Conservation (phyloP, 2,888 invertebrate species). For the Bedellia somnulentella region DNA sequence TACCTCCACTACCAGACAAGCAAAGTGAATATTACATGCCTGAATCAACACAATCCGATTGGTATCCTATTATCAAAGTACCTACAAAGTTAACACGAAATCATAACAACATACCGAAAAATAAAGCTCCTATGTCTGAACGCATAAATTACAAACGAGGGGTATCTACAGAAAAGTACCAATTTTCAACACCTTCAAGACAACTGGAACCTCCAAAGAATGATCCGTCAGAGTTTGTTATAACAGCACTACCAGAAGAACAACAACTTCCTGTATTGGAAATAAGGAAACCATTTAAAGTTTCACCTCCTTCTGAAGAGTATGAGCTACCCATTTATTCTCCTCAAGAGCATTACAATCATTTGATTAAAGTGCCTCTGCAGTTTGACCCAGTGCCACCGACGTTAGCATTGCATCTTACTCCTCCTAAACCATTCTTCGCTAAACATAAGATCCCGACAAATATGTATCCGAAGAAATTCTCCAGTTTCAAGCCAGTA, state of each 20-base stretch:
- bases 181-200: constrained; percentile 27
- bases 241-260: not conserved
- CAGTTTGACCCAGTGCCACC: constrained; percentile 19
- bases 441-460: constrained; percentile 52
- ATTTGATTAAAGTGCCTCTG: constrained; percentile 9
- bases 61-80: constrained; percentile 39
- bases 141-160: not conserved
- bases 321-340: constrained; percentile 37
- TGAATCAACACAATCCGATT: constrained; percentile 29
- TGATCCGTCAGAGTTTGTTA: not conserved
- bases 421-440: constrained; percentile 21
- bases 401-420: constrained; percentile 25
- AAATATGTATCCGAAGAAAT: constrained; percentile 62
- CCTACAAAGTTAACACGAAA: no score
- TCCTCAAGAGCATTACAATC: constrained; percentile 21
- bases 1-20: constrained; percentile 29
- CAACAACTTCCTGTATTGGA: constrained; percentile 4
- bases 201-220: constrained; percentile 29
- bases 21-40: constrained; percentile 24
- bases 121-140: not conserved
- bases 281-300: constrained; percentile 19
- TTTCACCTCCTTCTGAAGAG: constrained; percentile 38
- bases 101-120: not conserved
- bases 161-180: no score
- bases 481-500: constrained; percentile 43